Base-by-base conservation (phyloP, 2,113 vertebrate genomes). In the Copsychus sechellarum region DNA sequence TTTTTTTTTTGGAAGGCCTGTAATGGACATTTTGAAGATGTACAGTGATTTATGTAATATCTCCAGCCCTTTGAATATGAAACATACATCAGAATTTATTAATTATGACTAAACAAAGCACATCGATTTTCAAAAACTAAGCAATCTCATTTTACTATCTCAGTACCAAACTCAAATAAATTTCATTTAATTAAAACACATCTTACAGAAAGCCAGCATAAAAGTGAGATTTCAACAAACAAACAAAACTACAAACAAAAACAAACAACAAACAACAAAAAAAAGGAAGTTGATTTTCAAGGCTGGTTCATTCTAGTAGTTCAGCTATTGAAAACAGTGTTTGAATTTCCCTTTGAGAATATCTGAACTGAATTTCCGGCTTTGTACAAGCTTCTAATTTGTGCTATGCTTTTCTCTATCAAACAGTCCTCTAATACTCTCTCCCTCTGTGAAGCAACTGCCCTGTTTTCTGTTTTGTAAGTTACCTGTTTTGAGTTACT, bases 31-130 rank as follows among this genome's bases (percentile, higher is more conserved):
- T 58, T 5, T 42, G 48, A 58, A 67, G 62, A 62, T 5, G 29
- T 51, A 72, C 8, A 54, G 43, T 11, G 15, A 82, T n/a, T 40
- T 25, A 80, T 0, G 0, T 61, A 29, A 38, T 1, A 14, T 28
- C n/a, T 61, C 56, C 21, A 60, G 24, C 6, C 16, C n/a, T 72
- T 40, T 77, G 62, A 69, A 72, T 56, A 80, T 14, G 45, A 88
- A 84, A n/a, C 5, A 34, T 28, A 56, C 2, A n/a, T 62, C 19
- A 82, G 29, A 48, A 56, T 56, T 64, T 86, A 57, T 60, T 54
- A 65, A 70, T 15, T 72, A 38, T 38, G 33, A 60, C 17, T 28
- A 21, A 36, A 48, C 5, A 89, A 70, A 84, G 20, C 6, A 86
- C 79, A 31, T 14, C 57, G 57, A 36, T 65, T 58, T 81, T 42